These are phyloP conservation scores for Bicyclus anynana DNA, from an alignment of 1,140 invertebrate species.

Conservation along the genomic window DNA sequence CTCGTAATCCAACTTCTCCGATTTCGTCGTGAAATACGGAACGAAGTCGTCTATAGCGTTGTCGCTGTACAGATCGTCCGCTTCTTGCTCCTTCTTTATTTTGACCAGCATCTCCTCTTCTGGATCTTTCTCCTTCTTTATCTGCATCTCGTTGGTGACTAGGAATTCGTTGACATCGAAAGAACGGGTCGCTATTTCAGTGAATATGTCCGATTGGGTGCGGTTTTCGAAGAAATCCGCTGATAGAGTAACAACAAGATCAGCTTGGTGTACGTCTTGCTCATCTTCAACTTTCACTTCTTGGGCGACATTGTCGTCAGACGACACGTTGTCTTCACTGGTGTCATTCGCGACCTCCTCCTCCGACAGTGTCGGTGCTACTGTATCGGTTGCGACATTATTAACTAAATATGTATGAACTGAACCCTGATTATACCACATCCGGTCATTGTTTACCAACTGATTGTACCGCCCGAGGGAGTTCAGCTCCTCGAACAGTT, in stretches of 20 bases:
- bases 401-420: conserved; percentile 72
- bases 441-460: conserved; percentile 55
- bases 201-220: conserved; percentile 57
- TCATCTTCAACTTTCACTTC: conserved; percentile 68
- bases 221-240: conserved; percentile 52
- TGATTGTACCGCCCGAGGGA: conserved; percentile 77
- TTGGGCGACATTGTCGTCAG: conserved; percentile 66
- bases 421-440: conserved; percentile 49
- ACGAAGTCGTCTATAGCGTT: conserved; percentile 70
- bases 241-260: conserved; percentile 59
- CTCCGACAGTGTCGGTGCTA: conserved; percentile 42
- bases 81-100: conserved; percentile 47
- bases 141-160: conserved; percentile 54
- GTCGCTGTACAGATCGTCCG: conserved; percentile 55
- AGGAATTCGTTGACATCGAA: conserved; percentile 68
- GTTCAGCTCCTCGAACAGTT: conserved; percentile 87
- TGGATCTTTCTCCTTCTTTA: conserved; percentile 52
- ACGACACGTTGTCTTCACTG: conserved; percentile 48
- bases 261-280: conserved; percentile 28
- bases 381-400: conserved; percentile 63
- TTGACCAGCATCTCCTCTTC: conserved; percentile 35
- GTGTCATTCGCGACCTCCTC: conserved; percentile 38
- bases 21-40: conserved; percentile 60
- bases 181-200: conserved; percentile 54
- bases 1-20: conserved; percentile 47